Conservation (phyloP, 2,113 vertebrate genomes). For the Montifringilla adamsi region DNA sequence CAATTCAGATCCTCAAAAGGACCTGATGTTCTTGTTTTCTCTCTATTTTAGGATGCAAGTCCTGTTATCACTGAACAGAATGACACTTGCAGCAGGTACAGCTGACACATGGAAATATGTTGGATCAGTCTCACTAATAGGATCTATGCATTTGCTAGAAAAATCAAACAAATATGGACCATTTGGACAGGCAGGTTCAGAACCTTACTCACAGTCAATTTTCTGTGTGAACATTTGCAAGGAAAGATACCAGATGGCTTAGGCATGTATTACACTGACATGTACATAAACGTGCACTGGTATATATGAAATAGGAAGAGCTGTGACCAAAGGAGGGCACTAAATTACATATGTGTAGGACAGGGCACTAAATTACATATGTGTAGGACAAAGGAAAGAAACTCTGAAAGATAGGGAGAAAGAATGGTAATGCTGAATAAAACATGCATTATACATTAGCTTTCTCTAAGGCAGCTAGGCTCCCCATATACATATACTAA, state of each 20-base stretch:
- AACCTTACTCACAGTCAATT: conserved; percentile 57
- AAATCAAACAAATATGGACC: conserved; percentile 55
- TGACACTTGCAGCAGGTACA: conserved; percentile 72
- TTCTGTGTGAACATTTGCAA: conserved; percentile 65
- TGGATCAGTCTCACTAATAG: conserved; percentile 62
- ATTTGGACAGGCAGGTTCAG: conserved; percentile 61
- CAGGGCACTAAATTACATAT: background rate
- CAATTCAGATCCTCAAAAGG: conserved; percentile 53
- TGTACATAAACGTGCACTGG: conserved; percentile 37
- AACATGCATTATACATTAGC: background rate
- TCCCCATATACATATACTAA: background rate
- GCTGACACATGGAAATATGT: conserved; percentile 65
- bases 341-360: background rate
- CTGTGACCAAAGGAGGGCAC: background rate
- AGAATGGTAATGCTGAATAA: background rate
- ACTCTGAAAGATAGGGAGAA: background rate
- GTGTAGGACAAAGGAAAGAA: background rate
- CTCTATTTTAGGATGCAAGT: conserved; percentile 68
- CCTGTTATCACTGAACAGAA: conserved; percentile 63
- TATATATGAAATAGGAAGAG: conserved; percentile 6
- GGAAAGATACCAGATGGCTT: conserved; percentile 60
- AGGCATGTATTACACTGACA: conserved; percentile 43
- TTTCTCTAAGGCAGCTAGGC: background rate
- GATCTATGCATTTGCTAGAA: conserved; percentile 54
- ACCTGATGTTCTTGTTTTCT: conserved; percentile 59